Percentiles rank a stretch among this genome's conserved stretches.
Evolutionary conservation across 2,113 vertebrate genomes (phyloP).

Genomic region (Rhinoderma darwinii): DNA sequence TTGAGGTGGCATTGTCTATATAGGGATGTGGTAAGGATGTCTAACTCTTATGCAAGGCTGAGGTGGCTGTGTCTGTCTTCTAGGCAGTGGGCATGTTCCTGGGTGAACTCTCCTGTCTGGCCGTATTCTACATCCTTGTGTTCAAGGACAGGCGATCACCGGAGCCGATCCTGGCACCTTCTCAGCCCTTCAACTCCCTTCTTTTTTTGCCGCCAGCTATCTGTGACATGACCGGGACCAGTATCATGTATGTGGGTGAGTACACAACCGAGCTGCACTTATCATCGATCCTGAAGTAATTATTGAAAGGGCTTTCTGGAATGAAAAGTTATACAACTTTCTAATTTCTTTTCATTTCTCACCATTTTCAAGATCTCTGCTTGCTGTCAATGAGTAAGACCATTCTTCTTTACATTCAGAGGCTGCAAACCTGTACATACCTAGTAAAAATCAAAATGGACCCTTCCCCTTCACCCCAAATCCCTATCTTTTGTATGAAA

Average conservation of each 20-base stretch:
- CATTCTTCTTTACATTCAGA: neutral
- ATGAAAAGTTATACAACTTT: neutral
- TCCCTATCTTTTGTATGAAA: no score
- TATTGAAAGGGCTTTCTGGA: neutral
- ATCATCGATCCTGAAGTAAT: neutral
- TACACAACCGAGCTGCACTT: conserved; percentile 13
- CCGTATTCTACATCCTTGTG: conserved; percentile 81
- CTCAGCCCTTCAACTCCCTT: conserved; percentile 81
- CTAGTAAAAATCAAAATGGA: no score
- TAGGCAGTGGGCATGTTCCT: conserved; percentile 94
- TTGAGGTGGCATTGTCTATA: no score
- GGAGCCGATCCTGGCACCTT: conserved; percentile 71
- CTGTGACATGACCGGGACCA: conserved; percentile 91
- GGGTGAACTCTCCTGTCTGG: conserved; percentile 87
- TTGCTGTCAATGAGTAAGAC: neutral
- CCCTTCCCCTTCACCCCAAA: no score
- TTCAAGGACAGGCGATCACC: conserved; percentile 73
- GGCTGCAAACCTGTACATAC: neutral
- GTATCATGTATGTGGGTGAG: conserved; percentile 95
- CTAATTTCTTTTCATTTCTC: neutral
- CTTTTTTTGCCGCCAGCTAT: conserved; percentile 90
- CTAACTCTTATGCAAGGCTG: neutral
- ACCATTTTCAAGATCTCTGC: neutral
- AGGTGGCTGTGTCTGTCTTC: neutral
- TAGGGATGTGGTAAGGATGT: neutral